Percentiles rank a stretch among this genome's conserved stretches.
These are phyloP conservation scores for Melanchra persicariae DNA, from an alignment of 2,888 invertebrate species.

Conservation along the genomic window DNA sequence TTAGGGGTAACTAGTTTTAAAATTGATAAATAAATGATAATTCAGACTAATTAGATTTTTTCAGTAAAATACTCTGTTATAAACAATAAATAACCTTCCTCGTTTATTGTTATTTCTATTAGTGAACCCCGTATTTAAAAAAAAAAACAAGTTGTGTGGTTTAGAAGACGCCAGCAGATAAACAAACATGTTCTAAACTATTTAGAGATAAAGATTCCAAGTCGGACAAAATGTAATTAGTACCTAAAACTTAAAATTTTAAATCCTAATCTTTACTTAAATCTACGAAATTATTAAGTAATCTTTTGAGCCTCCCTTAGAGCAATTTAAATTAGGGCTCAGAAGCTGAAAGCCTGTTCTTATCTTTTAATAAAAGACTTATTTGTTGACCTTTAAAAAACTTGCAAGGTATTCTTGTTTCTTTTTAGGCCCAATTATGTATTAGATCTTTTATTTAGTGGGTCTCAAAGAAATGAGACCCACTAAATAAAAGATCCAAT, in stretches of 20 bases:
- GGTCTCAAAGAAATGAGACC: too few relatives aligned
- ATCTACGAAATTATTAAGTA: constrained; percentile 29
- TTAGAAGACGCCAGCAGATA: not conserved
- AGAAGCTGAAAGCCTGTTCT: not conserved
- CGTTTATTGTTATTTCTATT: not conserved
- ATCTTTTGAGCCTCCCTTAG: constrained; percentile 17
- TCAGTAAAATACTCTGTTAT: too few relatives aligned
- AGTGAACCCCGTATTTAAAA: not conserved
- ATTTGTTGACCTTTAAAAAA: not conserved
- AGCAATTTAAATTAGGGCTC: constrained; percentile 18
- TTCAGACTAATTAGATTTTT: too few relatives aligned
- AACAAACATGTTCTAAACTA: not conserved
- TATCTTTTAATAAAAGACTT: constrained; percentile 16
- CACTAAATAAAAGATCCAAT: too few relatives aligned
- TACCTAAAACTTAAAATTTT: not conserved
- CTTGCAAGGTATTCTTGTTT: constrained; percentile 8
- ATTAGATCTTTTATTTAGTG: not conserved
- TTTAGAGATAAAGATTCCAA: not conserved
- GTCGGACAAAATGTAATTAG: constrained; percentile 5
- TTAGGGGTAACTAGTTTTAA: too few relatives aligned
- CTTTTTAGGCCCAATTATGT: not conserved
- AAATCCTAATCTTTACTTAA: constrained; percentile 4
- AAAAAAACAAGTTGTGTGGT: not conserved
- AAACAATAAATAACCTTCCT: too few relatives aligned
- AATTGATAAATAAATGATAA: too few relatives aligned